Evolutionary conservation across 1,140 invertebrate genomes (phyloP).

Genomic region (Phocides pigmalion): DNA sequence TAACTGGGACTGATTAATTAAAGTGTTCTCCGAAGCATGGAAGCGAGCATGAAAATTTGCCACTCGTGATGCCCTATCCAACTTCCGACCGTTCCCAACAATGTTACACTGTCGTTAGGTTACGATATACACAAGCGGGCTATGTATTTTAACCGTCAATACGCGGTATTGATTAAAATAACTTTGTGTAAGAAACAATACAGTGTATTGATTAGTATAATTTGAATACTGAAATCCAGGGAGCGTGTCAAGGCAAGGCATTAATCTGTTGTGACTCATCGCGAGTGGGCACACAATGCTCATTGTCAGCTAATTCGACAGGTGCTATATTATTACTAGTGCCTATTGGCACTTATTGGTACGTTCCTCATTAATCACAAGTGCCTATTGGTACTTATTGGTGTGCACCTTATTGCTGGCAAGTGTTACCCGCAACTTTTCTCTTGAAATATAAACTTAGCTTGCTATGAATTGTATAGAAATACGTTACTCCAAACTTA

Average conservation of each 20-base stretch:
- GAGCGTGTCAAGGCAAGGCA: constrained; percentile 43
- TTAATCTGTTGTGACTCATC: constrained; percentile 58
- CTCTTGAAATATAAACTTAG: no score
- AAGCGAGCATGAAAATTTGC: no score
- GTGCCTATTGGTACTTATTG: no score
- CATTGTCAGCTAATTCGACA: constrained; percentile 54
- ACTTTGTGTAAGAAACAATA: constrained; percentile 5
- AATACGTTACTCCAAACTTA: no score
- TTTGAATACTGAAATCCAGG: constrained; percentile 28
- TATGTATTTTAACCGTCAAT: constrained; percentile 7
- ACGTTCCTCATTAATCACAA: neutral
- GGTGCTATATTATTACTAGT: constrained; percentile 42
- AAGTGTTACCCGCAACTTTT: no score
- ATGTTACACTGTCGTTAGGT: no score
- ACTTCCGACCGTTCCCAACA: neutral
- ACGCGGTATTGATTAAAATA: constrained; percentile 6
- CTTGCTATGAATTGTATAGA: no score
- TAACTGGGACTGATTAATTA: no score
- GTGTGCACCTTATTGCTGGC: no score
- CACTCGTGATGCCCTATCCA: neutral
- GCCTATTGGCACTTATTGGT: constrained; percentile 3
- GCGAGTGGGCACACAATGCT: constrained; percentile 52
- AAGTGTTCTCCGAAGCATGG: no score
- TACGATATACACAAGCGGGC: neutral
- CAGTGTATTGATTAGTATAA: constrained; percentile 17